Base-by-base conservation (phyloP, 2,888 invertebrate genomes). In the Cephus pygmeus region DNA sequence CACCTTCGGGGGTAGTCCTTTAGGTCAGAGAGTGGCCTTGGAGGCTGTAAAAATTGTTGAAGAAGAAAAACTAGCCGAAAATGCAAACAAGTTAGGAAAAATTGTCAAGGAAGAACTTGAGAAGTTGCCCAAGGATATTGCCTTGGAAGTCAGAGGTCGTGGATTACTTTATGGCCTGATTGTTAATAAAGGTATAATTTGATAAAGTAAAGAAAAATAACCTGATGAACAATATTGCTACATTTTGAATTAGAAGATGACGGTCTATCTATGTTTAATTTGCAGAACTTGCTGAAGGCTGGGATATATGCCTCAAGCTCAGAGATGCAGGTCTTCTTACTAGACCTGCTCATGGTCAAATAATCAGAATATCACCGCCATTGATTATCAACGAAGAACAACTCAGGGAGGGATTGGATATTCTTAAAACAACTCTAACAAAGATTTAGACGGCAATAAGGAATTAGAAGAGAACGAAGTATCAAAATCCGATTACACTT, bases 1-100 rank as follows among this genome's bases (percentile, higher is more conserved):
- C 0, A 97, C 97, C 0, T 97, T 96, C 86, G 97, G 97, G 11
- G 97, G 97, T 1, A 97, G 96, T 91, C 96, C 97, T 0, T 91
- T 97, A 33, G 97, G 95, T 0, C 95, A 95, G 81, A 94, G 93
- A 88, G 94, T 97, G 0, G 96, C 96, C 0, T 93, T 96, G 74
- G 95, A 95, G 75, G 95, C 96, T 4, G 91, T 97, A 3, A 93
- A 95, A 89, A 95, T 96, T 69, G 86, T 97, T 74, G 94, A 95
- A 88, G 96, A 96, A 81, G 97, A 97, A 88, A 94, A 95, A 73
- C 90, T 97, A 69, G 93, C 95, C 0, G 95, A 96, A 79, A 96
- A 96, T 88, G 93, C 97, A 0, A 93, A 93, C n/a, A 92, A 92
- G 85, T 92, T 96, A 92, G 97, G 97, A 1, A 91, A 93, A 81